Conservation (phyloP, 2,797 vertebrate genomes). For the Etheostoma perlongum region DNA sequence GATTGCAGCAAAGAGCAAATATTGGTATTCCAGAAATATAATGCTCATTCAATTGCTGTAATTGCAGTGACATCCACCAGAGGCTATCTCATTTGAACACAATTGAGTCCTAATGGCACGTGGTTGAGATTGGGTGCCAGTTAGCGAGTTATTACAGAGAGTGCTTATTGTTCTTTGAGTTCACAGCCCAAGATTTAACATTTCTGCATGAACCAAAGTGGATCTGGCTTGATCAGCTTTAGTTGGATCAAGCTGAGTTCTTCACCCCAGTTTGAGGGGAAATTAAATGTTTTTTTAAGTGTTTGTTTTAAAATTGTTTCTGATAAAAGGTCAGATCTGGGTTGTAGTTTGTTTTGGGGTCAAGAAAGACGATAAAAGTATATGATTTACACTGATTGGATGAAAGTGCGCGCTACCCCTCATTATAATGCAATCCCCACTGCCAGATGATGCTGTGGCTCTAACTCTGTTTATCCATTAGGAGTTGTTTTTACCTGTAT, state of each 20-base stretch:
- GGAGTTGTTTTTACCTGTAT: too few species aligned
- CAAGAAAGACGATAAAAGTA: not conserved
- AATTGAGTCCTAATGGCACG: not conserved
- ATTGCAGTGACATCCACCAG: not conserved
- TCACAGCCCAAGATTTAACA: conserved; percentile 1
- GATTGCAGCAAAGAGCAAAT: too few species aligned
- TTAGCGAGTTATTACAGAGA: conserved; percentile 7
- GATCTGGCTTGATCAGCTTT: conserved; percentile 20
- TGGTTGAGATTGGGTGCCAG: conserved; percentile 6
- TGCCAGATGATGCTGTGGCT: too few species aligned
- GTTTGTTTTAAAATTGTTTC: too few species aligned
- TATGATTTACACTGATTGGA: not conserved
- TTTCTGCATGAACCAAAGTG: not conserved
- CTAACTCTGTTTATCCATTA: too few species aligned
- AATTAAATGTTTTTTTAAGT: not conserved
- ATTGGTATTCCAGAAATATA: too few species aligned
- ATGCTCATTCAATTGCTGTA: not conserved
- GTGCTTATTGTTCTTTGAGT: conserved; percentile 23
- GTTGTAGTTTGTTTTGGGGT: not conserved
- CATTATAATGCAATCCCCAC: not conserved
- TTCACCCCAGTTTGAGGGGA: conserved; percentile 1
- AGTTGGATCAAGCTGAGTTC: conserved; percentile 10
- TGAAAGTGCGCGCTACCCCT: not conserved
- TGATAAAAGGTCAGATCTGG: not conserved
- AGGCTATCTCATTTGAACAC: not conserved